phyloP scores from a whole-genome alignment of 2,797 vertebrate species.

The Pipistrellus pygmaeus region DNA sequence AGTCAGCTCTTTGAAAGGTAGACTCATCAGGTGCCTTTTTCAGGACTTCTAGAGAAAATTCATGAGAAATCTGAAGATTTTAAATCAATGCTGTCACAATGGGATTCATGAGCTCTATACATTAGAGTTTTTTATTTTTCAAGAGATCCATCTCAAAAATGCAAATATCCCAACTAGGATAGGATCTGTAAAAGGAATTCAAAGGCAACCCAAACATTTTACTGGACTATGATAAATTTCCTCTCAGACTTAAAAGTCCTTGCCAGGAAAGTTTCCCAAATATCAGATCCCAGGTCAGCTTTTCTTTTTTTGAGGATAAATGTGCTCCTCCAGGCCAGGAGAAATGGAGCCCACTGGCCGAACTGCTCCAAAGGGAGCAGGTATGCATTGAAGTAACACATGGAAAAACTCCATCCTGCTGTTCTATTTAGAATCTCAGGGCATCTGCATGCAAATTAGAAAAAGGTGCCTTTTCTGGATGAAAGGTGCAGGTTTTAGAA shows the following conservation, averaged over 20 bases:
- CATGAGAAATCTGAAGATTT: not conserved
- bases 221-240: not conserved
- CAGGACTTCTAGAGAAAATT: not conserved
- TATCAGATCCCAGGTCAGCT: not conserved
- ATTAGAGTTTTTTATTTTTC: not conserved
- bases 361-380: not conserved
- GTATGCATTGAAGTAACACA: not conserved
- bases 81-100: not conserved
- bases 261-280: not conserved
- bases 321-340: not conserved
- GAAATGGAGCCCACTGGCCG: not conserved
- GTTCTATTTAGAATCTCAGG: not conserved
- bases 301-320: not conserved
- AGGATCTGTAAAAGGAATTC: not conserved
- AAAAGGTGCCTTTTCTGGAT: not conserved
- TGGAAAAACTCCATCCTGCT: not conserved
- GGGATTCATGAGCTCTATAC: not conserved
- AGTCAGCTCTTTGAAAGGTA: not conserved
- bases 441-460: not conserved
- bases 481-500: not conserved
- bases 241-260: not conserved
- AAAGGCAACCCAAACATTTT: not conserved
- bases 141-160: conserved; percentile 33
- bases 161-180: not conserved
- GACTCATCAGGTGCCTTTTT: not conserved